These are phyloP conservation scores for Tiphia femorata DNA, from an alignment of 2,888 invertebrate species.

Conservation along the genomic window DNA sequence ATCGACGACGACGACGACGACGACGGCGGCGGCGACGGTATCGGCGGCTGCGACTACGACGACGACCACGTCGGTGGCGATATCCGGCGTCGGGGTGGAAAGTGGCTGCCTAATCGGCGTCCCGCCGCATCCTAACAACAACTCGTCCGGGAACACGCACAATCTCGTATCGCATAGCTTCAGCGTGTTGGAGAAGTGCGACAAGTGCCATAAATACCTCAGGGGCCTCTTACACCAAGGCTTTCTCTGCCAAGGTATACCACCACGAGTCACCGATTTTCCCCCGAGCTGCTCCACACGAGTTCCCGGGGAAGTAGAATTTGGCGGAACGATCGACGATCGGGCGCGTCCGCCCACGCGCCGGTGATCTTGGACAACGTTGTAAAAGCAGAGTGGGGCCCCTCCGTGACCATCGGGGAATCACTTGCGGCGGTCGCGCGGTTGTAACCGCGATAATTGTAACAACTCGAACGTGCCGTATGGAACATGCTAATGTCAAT, in stretches of 20 bases:
- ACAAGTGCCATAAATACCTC: conserved; percentile 80
- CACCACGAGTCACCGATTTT: background rate
- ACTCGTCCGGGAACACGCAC: conserved; percentile 59
- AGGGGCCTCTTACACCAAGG: conserved; percentile 80
- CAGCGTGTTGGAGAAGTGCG: conserved; percentile 77
- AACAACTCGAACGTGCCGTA: too few species aligned
- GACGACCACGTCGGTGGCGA: conserved; percentile 25
- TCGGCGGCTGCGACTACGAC: conserved; percentile 23
- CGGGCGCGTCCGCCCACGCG: too few species aligned
- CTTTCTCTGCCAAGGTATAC: conserved; percentile 75
- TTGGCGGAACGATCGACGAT: too few species aligned
- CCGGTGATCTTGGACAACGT: too few species aligned
- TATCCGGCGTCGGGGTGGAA: conserved; percentile 9
- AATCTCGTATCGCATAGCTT: conserved; percentile 77
- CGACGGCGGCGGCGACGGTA: conserved; percentile 25
- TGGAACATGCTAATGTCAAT: too few species aligned
- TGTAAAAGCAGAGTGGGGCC: too few species aligned
- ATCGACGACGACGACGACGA: conserved; percentile 21
- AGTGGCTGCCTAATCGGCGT: conserved; percentile 19
- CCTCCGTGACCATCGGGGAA: too few species aligned
- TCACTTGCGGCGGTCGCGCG: too few species aligned
- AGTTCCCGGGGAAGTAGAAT: too few species aligned
- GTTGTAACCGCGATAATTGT: too few species aligned
- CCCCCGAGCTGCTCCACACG: too few species aligned
- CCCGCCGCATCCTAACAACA: conserved; percentile 24